These are phyloP conservation scores for Toxonevra muliebris DNA, from an alignment of 2,888 invertebrate genomes.

Conservation along the genomic window DNA sequence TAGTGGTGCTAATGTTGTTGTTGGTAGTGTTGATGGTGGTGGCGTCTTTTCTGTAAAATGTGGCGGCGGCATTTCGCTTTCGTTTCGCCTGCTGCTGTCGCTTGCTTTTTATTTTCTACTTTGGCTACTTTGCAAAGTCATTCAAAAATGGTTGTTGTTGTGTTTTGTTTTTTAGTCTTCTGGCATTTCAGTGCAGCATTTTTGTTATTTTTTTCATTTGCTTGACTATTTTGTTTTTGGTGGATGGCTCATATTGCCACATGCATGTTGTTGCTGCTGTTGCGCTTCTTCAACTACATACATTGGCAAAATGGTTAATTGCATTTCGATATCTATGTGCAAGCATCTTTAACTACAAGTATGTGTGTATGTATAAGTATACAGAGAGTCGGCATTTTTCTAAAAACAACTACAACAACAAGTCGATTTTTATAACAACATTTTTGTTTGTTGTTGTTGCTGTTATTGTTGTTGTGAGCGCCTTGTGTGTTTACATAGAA, in stretches of 20 bases:
- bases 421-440: slow-evolving; percentile 50
- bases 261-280: slow-evolving; percentile 49
- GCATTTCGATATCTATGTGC: slow-evolving; percentile 63
- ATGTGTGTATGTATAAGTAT: no score
- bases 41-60: slow-evolving; percentile 8
- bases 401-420: not conserved
- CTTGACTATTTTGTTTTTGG: slow-evolving; percentile 18
- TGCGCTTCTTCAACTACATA: not conserved
- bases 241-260: not conserved
- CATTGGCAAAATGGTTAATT: slow-evolving; percentile 54
- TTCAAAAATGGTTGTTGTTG: slow-evolving; percentile 1
- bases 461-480: slow-evolving; percentile 7
- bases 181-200: slow-evolving; percentile 23
- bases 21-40: not conserved
- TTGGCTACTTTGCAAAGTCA: no score
- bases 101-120: slow-evolving; percentile 37
- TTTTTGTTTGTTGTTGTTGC: slow-evolving; percentile 43
- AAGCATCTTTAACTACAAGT: slow-evolving; percentile 51
- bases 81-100: slow-evolving; percentile 40
- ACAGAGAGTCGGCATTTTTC: no score
- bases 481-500: slow-evolving; percentile 48
- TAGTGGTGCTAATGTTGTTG: no score
- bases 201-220: slow-evolving; percentile 16
- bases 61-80: slow-evolving; percentile 6
- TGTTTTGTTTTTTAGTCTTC: slow-evolving; percentile 2